Evolutionary conservation across 2,113 vertebrate species (phyloP).

Genomic region (Strigops habroptila): DNA sequence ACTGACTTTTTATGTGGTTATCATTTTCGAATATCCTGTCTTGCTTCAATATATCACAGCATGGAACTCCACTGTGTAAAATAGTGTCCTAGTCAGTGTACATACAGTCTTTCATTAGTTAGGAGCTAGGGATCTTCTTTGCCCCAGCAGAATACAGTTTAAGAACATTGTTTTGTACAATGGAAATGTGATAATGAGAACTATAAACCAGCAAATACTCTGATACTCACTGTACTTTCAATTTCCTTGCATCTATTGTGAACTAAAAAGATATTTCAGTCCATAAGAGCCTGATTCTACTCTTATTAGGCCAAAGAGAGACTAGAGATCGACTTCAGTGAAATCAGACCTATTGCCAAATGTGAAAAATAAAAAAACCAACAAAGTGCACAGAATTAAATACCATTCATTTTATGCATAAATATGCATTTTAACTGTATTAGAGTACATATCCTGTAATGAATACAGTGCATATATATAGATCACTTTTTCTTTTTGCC

Average conservation of each 20-base stretch:
- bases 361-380: slow-evolving; percentile 17
- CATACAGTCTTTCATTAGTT: slow-evolving; percentile 12
- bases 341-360: background rate
- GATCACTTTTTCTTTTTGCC: background rate
- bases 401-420: slow-evolving; percentile 24
- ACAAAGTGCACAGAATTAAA: background rate
- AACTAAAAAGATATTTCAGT: slow-evolving; percentile 24
- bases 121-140: slow-evolving; percentile 19
- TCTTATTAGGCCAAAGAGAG: background rate
- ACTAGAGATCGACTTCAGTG: background rate
- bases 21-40: background rate
- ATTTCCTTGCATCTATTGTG: slow-evolving; percentile 8
- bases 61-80: slow-evolving; percentile 30
- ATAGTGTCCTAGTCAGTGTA: background rate
- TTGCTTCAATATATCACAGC: background rate
- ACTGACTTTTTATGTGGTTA: slow-evolving; percentile 7
- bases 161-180: slow-evolving; percentile 1
- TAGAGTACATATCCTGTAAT: background rate
- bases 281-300: background rate
- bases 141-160: slow-evolving; percentile 31
- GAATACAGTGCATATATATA: background rate
- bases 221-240: slow-evolving; percentile 29
- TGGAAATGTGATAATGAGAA: slow-evolving; percentile 29
- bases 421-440: slow-evolving; percentile 20
- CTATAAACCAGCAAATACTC: slow-evolving; percentile 22